A percentile compares a stretch with the other conserved stretches of the same genome.
Conservation (phyloP, 2,797 vertebrate genomes). For the Neosilurus mollespiculum region DNA sequence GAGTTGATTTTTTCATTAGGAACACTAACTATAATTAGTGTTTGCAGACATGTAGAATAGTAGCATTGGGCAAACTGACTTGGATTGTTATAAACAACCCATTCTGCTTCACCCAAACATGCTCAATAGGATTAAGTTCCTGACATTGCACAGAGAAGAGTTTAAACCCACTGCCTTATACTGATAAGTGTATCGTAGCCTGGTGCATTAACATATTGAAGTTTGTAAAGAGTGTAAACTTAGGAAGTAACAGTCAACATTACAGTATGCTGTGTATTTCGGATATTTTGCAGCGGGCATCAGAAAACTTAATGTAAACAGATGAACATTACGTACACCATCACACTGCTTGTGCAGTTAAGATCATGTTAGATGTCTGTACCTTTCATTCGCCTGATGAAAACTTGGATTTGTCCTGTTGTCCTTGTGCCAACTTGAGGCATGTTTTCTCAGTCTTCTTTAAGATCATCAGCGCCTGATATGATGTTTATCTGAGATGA, state of each 20-base stretch:
- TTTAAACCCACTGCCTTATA: neutral
- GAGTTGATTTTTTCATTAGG: neutral
- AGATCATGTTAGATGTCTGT: neutral
- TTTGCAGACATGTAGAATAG: neutral
- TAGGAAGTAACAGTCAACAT: neutral
- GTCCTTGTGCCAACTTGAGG: neutral
- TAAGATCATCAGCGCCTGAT: neutral
- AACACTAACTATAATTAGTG: neutral
- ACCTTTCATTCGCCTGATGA: neutral
- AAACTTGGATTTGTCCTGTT: neutral
- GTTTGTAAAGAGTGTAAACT: neutral
- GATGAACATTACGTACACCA: neutral
- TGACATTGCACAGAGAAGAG: neutral
- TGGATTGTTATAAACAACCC: neutral
- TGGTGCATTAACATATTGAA: neutral
- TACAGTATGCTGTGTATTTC: neutral
- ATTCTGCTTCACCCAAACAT: neutral
- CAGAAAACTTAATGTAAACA: neutral
- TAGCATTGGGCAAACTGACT: neutral
- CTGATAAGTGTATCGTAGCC: no score
- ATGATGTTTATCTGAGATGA: neutral
- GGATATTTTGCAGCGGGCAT: neutral
- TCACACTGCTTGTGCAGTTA: neutral
- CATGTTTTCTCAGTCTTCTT: neutral
- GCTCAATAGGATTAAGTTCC: neutral